These are phyloP conservation scores for Aphodius granarius DNA, from an alignment of 2,888 invertebrate genomes.

Conservation along the genomic window DNA sequence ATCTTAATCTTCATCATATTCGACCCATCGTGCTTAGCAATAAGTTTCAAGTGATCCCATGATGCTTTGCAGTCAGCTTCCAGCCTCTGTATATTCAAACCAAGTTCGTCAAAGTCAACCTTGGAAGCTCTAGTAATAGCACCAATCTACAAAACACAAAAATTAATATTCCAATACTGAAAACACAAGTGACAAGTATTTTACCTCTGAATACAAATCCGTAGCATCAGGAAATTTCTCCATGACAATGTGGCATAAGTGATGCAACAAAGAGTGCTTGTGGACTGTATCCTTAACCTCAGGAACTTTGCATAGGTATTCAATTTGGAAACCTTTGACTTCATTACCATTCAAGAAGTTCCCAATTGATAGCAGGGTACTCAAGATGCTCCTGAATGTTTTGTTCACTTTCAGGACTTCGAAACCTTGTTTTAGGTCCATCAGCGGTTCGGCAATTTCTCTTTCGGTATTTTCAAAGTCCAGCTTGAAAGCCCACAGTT, in stretches of 20 bases:
- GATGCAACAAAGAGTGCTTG: slow-evolving; percentile 96
- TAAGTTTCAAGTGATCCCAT: slow-evolving; percentile 94
- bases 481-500: slow-evolving; percentile 97
- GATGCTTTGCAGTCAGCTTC: slow-evolving; percentile 97
- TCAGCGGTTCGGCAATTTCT: slow-evolving; percentile 98
- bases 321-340: slow-evolving; percentile 95
- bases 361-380: slow-evolving; percentile 91
- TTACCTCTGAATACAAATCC: slow-evolving; percentile 95
- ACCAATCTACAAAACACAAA: slow-evolving; percentile 65
- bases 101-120: slow-evolving; percentile 93
- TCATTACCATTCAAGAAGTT: slow-evolving; percentile 93
- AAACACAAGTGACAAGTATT: background rate
- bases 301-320: slow-evolving; percentile 95
- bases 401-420: slow-evolving; percentile 87
- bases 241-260: slow-evolving; percentile 96
- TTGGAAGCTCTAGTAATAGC: slow-evolving; percentile 89
- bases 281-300: slow-evolving; percentile 99
- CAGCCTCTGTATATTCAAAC: slow-evolving; percentile 81
- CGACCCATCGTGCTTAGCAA: slow-evolving; percentile 91
- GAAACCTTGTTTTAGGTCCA: slow-evolving; percentile 97
- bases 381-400: slow-evolving; percentile 93
- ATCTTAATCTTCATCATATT: slow-evolving; percentile 90
- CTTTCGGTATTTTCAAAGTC: slow-evolving; percentile 97
- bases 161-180: background rate
- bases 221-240: slow-evolving; percentile 94